A percentile compares a stretch with the other conserved stretches of the same genome.
Conservation (phyloP, 2,113 vertebrate genomes). For the Dipodomys merriami region DNA sequence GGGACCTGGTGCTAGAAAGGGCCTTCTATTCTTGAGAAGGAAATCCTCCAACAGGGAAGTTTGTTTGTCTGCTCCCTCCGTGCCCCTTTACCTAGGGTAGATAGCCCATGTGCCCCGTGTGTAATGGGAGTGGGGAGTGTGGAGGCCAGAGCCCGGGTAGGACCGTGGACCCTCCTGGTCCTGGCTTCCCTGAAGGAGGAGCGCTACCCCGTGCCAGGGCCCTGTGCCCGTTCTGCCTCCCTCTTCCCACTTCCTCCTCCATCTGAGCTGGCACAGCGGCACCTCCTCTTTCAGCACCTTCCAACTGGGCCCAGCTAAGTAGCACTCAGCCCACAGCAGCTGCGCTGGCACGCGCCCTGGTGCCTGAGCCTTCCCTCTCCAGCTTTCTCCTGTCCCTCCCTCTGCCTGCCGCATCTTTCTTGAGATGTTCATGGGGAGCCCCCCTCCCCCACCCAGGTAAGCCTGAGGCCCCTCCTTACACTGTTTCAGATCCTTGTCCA, state of each 20-base stretch:
- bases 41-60: not conserved
- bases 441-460: rapidly evolving
- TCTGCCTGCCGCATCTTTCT: not conserved
- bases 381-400: not conserved
- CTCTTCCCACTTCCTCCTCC: constrained; percentile 63
- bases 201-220: not conserved
- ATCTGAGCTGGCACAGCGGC: constrained; percentile 38
- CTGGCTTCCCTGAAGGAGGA: not conserved
- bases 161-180: not conserved
- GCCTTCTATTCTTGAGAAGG: not conserved
- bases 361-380: not conserved
- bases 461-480: not conserved
- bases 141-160: not conserved
- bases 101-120: rapidly evolving
- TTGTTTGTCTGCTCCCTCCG: not conserved
- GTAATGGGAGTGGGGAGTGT: not conserved
- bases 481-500: not conserved
- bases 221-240: not conserved
- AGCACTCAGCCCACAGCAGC: constrained; percentile 38
- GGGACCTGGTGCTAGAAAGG: not conserved
- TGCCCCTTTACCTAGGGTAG: not conserved
- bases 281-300: constrained; percentile 53
- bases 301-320: constrained; percentile 56
- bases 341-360: not conserved
- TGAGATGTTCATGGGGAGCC: not conserved